Evolutionary conservation across 2,888 invertebrate species (phyloP).

Genomic region (Carabus problematicus): DNA sequence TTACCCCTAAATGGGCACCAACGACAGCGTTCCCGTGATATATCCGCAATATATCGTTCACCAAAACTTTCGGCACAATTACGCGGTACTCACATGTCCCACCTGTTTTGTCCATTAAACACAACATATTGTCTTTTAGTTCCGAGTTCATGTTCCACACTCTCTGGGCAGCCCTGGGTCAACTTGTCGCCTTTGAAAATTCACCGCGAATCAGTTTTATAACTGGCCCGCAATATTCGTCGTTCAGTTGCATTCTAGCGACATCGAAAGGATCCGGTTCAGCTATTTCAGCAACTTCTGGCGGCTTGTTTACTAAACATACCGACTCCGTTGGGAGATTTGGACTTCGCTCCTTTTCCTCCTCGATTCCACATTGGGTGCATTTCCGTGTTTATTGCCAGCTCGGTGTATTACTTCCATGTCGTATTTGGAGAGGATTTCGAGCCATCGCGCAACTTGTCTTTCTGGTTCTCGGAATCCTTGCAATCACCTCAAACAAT

Average conservation of each 20-base stretch:
- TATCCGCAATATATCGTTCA: not conserved
- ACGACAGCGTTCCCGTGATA: constrained; percentile 14
- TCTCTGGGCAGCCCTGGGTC: not conserved
- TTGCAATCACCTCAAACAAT: constrained; percentile 15
- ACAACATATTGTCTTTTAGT: too few species aligned
- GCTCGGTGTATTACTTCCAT: constrained; percentile 21
- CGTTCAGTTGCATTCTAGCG: too few species aligned
- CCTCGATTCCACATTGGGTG: constrained; percentile 10
- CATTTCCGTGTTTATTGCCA: constrained; percentile 10
- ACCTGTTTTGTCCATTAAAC: too few species aligned
- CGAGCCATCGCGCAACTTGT: constrained; percentile 26
- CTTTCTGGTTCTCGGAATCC: constrained; percentile 23
- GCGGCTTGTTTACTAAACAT: not conserved
- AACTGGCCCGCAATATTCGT: too few species aligned
- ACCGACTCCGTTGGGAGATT: not conserved
- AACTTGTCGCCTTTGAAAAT: constrained; percentile 1
- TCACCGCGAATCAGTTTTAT: too few species aligned
- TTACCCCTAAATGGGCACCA: constrained; percentile 24
- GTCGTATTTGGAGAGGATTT: constrained; percentile 19
- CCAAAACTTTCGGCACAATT: too few species aligned
- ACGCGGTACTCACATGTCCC: too few species aligned
- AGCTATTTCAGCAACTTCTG: not conserved
- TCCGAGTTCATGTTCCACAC: not conserved
- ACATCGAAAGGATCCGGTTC: not conserved
- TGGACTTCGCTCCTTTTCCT: not conserved